Conservation (phyloP, 2,888 invertebrate species). For the Ligdia adustata region DNA sequence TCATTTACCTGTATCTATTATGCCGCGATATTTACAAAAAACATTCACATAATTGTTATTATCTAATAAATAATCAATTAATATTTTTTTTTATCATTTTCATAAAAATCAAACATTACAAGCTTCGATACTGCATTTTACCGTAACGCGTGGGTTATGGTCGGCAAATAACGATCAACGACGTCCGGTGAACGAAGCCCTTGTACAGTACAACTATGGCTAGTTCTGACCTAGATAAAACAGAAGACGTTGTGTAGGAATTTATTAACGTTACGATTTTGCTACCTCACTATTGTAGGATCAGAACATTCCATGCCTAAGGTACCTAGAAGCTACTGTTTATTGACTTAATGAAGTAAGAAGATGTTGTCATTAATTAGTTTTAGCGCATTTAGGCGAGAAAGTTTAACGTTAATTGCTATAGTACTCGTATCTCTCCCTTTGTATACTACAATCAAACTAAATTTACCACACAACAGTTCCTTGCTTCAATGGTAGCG, state of each 20-base stretch:
- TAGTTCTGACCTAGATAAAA: constrained; percentile 51
- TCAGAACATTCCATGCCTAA: constrained; percentile 2
- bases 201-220: constrained; percentile 47
- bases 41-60: too few species aligned
- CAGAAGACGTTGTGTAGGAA: constrained; percentile 36
- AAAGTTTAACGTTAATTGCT: too few species aligned
- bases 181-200: constrained; percentile 70
- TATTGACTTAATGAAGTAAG: too few species aligned
- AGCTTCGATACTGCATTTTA: constrained; percentile 10
- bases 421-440: background rate
- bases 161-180: constrained; percentile 73
- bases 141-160: constrained; percentile 61
- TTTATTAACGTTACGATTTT: constrained; percentile 33
- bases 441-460: background rate
- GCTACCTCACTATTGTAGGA: background rate
- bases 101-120: too few species aligned
- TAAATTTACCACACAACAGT: background rate
- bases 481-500: background rate
- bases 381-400: too few species aligned
- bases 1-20: too few species aligned
- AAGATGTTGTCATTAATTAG: too few species aligned
- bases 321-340: background rate
- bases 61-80: too few species aligned
- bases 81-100: too few species aligned
- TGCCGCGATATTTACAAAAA: too few species aligned